phyloP scores from a whole-genome alignment of 2,113 vertebrate genomes.

The Mixornis gularis region DNA sequence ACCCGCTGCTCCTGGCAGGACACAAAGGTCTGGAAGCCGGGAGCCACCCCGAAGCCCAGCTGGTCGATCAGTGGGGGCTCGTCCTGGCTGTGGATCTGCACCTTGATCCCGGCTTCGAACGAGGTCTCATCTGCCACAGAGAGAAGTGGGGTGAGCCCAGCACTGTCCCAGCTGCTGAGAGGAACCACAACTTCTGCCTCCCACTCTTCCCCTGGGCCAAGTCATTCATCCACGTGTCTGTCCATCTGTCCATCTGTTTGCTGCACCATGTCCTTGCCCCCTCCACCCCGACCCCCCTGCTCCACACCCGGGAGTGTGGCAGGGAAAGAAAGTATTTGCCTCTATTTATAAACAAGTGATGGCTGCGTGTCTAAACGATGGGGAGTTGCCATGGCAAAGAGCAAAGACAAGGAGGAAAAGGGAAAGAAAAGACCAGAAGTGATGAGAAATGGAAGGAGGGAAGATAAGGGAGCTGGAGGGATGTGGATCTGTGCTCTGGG shows the following conservation, averaged over 20 bases:
- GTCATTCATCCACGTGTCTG: accelerated
- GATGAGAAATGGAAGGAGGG: neutral
- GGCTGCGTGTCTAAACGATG: conserved; percentile 43
- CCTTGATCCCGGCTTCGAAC: conserved; percentile 97
- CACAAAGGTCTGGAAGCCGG: conserved; percentile 97
- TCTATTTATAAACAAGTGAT: conserved; percentile 73
- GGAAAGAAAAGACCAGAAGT: neutral
- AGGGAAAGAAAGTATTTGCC: conserved; percentile 37
- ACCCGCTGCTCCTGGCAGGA: conserved; percentile 98
- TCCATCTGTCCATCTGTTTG: neutral
- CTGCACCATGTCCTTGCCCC: neutral
- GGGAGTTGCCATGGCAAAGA: conserved; percentile 75
- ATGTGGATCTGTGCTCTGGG: neutral
- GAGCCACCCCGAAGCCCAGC: conserved; percentile 95
- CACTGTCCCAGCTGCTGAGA: neutral
- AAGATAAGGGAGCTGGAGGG: neutral
- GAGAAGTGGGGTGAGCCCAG: neutral
- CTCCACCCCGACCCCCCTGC: neutral
- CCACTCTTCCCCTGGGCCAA: neutral
- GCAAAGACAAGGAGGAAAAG: conserved; percentile 37
- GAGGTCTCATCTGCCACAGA: conserved; percentile 88
- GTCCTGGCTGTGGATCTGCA: conserved; percentile 97
- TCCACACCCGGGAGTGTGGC: conserved; percentile 5
- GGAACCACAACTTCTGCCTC: neutral
- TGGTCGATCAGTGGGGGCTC: conserved; percentile 97